A percentile compares a stretch with the other conserved stretches of the same genome.
These are phyloP conservation scores for Pteronotus mesoamericanus DNA, from an alignment of 2,797 vertebrate species.

Conservation along the genomic window DNA sequence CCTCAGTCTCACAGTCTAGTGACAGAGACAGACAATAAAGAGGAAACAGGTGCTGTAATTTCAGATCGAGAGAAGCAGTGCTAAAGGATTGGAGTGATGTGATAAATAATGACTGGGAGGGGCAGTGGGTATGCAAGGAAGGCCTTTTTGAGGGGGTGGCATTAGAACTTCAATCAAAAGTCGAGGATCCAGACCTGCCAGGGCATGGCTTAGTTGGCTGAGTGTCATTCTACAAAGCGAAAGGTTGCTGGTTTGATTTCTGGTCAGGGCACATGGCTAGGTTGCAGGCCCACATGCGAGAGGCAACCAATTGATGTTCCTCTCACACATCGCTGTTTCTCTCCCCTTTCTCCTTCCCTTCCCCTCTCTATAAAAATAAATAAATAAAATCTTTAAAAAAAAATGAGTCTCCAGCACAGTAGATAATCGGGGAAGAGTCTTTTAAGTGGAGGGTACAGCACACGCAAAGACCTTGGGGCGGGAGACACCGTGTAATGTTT, in stretches of 20 bases:
- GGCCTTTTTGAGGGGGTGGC: background rate
- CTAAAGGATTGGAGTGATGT: background rate
- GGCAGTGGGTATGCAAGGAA: background rate
- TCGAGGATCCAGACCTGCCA: background rate
- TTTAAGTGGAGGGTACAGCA: background rate
- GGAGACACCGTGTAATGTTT: background rate
- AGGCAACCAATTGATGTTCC: background rate
- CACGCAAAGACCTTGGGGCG: conserved; percentile 19
- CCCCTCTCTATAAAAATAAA: background rate
- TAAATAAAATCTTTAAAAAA: background rate
- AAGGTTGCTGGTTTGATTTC: background rate
- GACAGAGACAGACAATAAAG: background rate
- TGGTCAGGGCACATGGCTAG: background rate
- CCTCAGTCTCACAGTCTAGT: background rate
- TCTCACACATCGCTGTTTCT: background rate
- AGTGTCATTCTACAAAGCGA: background rate
- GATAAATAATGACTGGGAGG: background rate
- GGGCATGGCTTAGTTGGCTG: no score
- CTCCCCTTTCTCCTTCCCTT: background rate
- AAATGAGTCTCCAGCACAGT: background rate
- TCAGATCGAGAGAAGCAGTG: background rate
- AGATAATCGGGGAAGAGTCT: background rate
- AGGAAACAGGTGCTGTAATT: background rate
- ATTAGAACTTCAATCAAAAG: background rate
- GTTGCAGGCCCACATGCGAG: background rate